Conservation (phyloP, 1,140 invertebrate genomes). For the Bombus ignitus region DNA sequence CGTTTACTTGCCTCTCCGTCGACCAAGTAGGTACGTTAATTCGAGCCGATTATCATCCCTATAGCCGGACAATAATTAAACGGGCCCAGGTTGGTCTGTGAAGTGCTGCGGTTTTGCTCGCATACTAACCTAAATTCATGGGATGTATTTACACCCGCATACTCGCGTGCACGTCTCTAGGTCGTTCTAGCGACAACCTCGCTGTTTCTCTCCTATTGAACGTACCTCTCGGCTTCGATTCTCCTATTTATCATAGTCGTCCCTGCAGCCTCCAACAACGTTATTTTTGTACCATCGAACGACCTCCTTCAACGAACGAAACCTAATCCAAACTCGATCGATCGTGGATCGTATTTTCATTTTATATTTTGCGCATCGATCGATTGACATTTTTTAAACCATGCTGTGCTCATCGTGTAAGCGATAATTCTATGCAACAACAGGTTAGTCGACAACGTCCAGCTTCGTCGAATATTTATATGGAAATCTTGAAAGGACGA, state of each 20-base stretch:
- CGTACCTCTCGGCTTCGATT: slow-evolving; percentile 28
- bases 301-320: not conserved
- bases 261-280: not conserved
- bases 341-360: too few relatives aligned
- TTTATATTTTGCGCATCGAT: too few relatives aligned
- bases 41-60: slow-evolving; percentile 73
- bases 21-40: slow-evolving; percentile 58
- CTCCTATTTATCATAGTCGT: not conserved
- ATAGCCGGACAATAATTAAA: slow-evolving; percentile 76
- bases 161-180: slow-evolving; percentile 60
- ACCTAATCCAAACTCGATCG: too few relatives aligned
- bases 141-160: slow-evolving; percentile 76
- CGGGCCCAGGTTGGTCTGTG: slow-evolving; percentile 63
- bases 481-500: not conserved
- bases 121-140: slow-evolving; percentile 80
- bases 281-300: slow-evolving; percentile 4
- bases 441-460: slow-evolving; percentile 4
- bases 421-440: slow-evolving; percentile 17
- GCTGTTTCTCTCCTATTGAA: not conserved
- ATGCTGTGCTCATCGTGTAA: not conserved
- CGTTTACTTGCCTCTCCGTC: slow-evolving; percentile 35
- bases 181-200: slow-evolving; percentile 27
- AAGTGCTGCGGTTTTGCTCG: slow-evolving; percentile 77
- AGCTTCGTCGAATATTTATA: not conserved
- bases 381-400: not conserved